phyloP scores from a whole-genome alignment of 1,140 invertebrate genomes.

The Dendrolimus kikuchii region DNA sequence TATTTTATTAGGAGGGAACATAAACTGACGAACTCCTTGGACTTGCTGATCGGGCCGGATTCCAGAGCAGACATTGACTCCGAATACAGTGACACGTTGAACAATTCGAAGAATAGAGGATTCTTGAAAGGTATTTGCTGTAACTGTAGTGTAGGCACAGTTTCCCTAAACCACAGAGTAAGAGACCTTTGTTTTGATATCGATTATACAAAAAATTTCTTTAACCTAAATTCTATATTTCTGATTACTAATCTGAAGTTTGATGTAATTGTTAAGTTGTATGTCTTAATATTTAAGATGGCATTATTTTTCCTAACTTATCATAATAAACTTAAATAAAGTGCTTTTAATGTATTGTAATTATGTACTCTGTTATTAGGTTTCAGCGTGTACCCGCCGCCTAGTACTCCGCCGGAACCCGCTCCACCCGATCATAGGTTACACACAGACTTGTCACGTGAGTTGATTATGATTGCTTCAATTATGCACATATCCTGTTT shows the following conservation, averaged over 20 bases:
- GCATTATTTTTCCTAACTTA: neutral
- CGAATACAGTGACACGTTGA: constrained; percentile 60
- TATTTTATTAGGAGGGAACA: constrained; percentile 50
- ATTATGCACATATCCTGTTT: too few species aligned
- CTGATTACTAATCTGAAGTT: too few species aligned
- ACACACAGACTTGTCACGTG: constrained; percentile 67
- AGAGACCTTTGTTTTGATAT: too few species aligned
- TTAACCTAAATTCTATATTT: too few species aligned
- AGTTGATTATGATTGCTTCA: constrained; percentile 17
- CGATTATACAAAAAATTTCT: too few species aligned
- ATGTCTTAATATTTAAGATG: too few species aligned
- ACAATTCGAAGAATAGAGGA: constrained; percentile 63
- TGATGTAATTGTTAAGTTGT: too few species aligned
- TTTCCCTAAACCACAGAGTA: too few species aligned
- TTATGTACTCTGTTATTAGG: constrained; percentile 60
- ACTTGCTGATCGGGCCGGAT: constrained; percentile 63
- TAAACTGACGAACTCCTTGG: constrained; percentile 64
- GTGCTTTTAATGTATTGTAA: constrained; percentile 3
- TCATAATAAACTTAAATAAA: neutral
- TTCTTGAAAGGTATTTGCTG: constrained; percentile 48
- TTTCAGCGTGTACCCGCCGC: constrained; percentile 86
- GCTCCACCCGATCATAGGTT: constrained; percentile 83
- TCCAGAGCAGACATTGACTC: constrained; percentile 60
- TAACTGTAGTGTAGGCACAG: too few species aligned
- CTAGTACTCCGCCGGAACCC: constrained; percentile 86